Conservation (phyloP, 2,888 invertebrate species). For the Pheosia tremula region DNA sequence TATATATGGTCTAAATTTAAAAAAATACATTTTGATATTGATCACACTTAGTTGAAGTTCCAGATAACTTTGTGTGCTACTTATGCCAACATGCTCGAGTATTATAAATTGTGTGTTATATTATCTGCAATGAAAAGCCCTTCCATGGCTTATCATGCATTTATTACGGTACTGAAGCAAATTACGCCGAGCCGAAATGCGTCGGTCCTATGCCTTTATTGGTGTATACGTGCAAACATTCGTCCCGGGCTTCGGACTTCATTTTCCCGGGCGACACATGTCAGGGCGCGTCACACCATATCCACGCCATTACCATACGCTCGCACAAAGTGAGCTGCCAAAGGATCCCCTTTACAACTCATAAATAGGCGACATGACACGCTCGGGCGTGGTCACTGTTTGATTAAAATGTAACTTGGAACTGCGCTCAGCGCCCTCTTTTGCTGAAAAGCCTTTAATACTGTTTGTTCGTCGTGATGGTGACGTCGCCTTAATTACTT, state of each 20-base stretch:
- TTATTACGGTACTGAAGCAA: conserved; percentile 18
- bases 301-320: conserved; percentile 75
- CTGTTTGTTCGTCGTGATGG: conserved; percentile 54
- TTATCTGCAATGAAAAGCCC: too few species aligned
- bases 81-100: background rate
- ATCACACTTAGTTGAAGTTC: too few species aligned
- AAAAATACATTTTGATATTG: too few species aligned
- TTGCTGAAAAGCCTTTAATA: conserved; percentile 55
- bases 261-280: conserved; percentile 75
- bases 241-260: conserved; percentile 63
- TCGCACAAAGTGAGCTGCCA: conserved; percentile 64
- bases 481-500: conserved; percentile 73
- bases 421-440: conserved; percentile 60
- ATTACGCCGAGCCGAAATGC: conserved; percentile 25
- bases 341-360: conserved; percentile 72
- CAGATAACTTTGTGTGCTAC: background rate
- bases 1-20: too few species aligned
- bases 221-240: conserved; percentile 44
- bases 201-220: conserved; percentile 30
- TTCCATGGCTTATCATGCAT: background rate
- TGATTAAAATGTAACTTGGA: conserved; percentile 77
- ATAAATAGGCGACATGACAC: conserved; percentile 71
- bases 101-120: background rate
- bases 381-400: conserved; percentile 71
- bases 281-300: conserved; percentile 73